Base-by-base conservation (phyloP, 1,140 invertebrate genomes). In the Ooceraea biroi region DNA sequence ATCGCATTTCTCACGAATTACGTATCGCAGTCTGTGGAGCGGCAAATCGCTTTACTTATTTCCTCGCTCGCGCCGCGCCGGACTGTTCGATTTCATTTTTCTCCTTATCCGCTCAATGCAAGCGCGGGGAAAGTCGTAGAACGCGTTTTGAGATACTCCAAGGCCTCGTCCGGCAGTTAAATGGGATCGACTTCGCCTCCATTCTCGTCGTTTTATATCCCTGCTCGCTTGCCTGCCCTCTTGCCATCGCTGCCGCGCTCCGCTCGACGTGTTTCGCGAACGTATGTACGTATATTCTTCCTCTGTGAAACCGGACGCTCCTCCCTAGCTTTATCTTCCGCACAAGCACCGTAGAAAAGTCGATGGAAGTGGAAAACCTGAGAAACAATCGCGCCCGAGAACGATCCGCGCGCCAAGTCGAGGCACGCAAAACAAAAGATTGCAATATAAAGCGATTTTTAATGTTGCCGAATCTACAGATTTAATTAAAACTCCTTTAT, bases 61-160 rank as follows among this genome's bases (percentile, higher is more conserved):
- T 69, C 76, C 57, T 58, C 30, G 74, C 74, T 68, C 63, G 50
- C n/a, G 22, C 63, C 50, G 76, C 30, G 12, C 22, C 48, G 25
- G 11, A 44, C 50, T 30, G 41, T 57, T 69, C 65, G 50, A 46
- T 80, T 50, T 63, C 41, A 76, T 76, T 80, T 80, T 80, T 69
- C 50, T 71, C 50, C 76, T 71, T 71, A 58, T 71, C 36, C 76
- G 65, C 65, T 80, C 65, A 65, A 80, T 58, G 52, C 68, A 46
- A 80, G 50, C 65, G 25, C 52, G 36, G 76, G 76, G 65, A 80
- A 80, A 80, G 65, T 52, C 76, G 76, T 71, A 80, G 76, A 80
- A 80, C 76, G 76, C 76, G 76, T 80, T 80, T 80, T 71, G 76
- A 80, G 65, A 58, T 80, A 80, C 65, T 80, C 50, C 76, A 80